Evolutionary conservation across 2,113 vertebrate genomes (phyloP), one percentile per base, ranked within the genome.

Genomic region (Stigmatopora nigra): DNA sequence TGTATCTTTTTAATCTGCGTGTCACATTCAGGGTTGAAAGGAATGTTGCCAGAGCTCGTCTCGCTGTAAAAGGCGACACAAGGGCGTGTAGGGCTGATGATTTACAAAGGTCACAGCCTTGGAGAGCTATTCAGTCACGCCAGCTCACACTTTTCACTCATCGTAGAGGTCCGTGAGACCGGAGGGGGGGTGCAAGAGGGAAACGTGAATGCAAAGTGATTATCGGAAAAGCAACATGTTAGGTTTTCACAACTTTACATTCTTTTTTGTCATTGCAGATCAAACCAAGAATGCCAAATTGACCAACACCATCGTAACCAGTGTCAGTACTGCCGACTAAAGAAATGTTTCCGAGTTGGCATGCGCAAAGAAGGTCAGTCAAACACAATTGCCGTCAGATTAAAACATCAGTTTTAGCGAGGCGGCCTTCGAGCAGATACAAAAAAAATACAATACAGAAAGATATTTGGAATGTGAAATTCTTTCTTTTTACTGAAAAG

Each of bases 231-330:
- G 51, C 38, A 38, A 7, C 10, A 41, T 12, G 11, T 57, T 31
- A 61, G 16, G 51, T 53, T 53, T 31, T 19, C 10, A 55, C 9
- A 11, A 15, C 9, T 14, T 64, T n/a, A 9, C 45, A n/a, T 14
- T n/a, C 16, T 19, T 5, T 2, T 45, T 61, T 60, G 57, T 44
- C 35, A 45, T 63, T 67, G 0, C 89, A 98, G 96, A 84, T 98
- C 96, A 55, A 98, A 96, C 84, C 89, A 96, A 2, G 96, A 99
- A 83, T 99, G 96, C 78, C 96, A 98, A 85, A 99, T 99, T 1
- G 96, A 99, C 85, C 96, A 99, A 72, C 96, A 97, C 75, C 96
- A 99, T 82, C 92, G 96, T 12, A 99, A 99, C 88, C 96, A 98
- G 89, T 99, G 96, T 88, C 96, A 99, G 70, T 99, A 94, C 87